phyloP scores from a whole-genome alignment of 1,140 invertebrate species.

The Globodera rostochiensis region DNA sequence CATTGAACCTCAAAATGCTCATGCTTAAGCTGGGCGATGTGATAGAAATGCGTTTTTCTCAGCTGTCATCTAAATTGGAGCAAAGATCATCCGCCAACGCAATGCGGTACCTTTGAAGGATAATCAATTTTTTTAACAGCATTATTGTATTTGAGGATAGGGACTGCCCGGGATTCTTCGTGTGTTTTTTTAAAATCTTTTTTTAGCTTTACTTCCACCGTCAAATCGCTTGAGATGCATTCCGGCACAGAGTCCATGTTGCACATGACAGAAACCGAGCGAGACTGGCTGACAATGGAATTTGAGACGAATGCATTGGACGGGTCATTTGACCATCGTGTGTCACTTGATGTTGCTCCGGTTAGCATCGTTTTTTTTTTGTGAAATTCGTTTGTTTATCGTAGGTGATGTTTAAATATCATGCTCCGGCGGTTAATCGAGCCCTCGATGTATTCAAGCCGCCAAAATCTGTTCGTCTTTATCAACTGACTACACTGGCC shows the following conservation, averaged over 20 bases:
- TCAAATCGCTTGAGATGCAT: conserved; percentile 66
- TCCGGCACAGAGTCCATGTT: conserved; percentile 58
- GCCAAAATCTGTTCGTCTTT: conserved; percentile 75
- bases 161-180: neutral
- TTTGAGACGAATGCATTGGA: conserved; percentile 71
- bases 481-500: conserved; percentile 75
- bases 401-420: conserved; percentile 54
- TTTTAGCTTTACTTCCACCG: conserved; percentile 66
- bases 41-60: conserved; percentile 68
- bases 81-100: conserved; percentile 80
- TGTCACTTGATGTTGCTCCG: conserved; percentile 66
- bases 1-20: conserved; percentile 52
- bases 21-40: conserved; percentile 57
- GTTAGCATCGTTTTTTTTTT: neutral
- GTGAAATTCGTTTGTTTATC: neutral
- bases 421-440: conserved; percentile 67
- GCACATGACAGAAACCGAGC: conserved; percentile 66
- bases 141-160: neutral
- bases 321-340: conserved; percentile 78
- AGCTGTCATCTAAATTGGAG: conserved; percentile 74
- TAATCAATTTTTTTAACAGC: too few relatives aligned
- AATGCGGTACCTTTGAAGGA: conserved; percentile 66
- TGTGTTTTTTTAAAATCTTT: neutral
- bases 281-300: conserved; percentile 85
- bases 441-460: conserved; percentile 74